Percentiles rank a stretch among this genome's conserved stretches.
Evolutionary conservation across 1,140 invertebrate species (phyloP).

Genomic region (Listronotus bonariensis): DNA sequence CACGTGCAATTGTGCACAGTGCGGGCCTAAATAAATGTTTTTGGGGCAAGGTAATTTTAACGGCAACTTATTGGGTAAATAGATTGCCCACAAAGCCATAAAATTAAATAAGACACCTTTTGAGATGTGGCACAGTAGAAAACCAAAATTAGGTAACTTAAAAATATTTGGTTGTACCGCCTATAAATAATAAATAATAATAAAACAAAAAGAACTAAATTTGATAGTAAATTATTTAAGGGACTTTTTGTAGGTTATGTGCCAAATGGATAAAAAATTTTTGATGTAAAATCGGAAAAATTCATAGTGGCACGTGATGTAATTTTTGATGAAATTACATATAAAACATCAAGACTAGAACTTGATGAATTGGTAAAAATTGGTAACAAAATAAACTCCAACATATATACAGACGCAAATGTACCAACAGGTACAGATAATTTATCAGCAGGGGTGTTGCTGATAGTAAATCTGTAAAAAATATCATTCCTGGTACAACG

Average conservation of each 20-base stretch:
- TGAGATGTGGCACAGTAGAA: conserved; percentile 57
- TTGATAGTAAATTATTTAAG: conserved; percentile 53
- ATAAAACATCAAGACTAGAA: conserved; percentile 11
- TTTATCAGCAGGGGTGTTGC: too few species aligned
- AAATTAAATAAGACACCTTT: conserved; percentile 53
- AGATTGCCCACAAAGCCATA: conserved; percentile 51
- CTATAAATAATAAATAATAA: conserved; percentile 50
- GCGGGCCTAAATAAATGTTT: conserved; percentile 45
- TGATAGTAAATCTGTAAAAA: too few species aligned
- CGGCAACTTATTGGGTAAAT: conserved; percentile 32
- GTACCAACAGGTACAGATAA: too few species aligned
- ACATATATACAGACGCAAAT: conserved; percentile 51
- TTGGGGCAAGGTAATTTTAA: conserved; percentile 55
- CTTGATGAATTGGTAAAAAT: conserved; percentile 10
- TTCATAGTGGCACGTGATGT: conserved; percentile 54
- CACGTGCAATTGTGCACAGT: conserved; percentile 52
- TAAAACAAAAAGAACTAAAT: too few species aligned
- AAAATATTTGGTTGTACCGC: conserved; percentile 58
- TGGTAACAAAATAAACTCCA: conserved; percentile 50
- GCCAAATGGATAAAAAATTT: conserved; percentile 57
- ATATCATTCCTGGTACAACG: too few species aligned
- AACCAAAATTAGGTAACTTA: conserved; percentile 56
- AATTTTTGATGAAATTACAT: conserved; percentile 52
- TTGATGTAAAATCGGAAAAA: conserved; percentile 49
- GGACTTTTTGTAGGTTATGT: conserved; percentile 55